Evolutionary conservation across 2,888 invertebrate genomes (phyloP).

Genomic region (Sesia bembeciformis): DNA sequence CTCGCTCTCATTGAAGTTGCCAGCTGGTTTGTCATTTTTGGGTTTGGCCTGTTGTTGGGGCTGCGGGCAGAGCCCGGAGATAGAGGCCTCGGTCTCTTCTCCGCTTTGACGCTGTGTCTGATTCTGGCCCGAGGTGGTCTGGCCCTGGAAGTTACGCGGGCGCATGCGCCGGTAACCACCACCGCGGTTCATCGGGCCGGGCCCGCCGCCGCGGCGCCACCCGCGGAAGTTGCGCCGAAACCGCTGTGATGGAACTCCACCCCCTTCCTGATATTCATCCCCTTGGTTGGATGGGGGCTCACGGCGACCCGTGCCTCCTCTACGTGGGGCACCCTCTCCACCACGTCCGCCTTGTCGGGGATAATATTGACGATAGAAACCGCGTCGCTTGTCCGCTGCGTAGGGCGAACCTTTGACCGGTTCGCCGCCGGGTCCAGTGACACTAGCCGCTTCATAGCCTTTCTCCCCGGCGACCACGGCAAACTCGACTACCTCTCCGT

Average conservation of each 20-base stretch:
- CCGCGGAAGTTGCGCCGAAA: background rate
- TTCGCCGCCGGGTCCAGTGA: constrained; percentile 92
- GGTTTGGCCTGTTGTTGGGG: constrained; percentile 45
- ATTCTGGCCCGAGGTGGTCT: constrained; percentile 2
- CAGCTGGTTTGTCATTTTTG: constrained; percentile 44
- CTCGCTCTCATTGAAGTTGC: constrained; percentile 69
- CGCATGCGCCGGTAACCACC: background rate
- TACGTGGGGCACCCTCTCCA: background rate
- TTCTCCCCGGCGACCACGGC: constrained; percentile 94
- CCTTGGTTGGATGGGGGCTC: background rate
- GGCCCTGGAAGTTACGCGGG: background rate
- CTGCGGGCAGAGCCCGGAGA: constrained; percentile 25
- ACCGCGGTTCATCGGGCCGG: constrained; percentile 41
- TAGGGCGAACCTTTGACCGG: constrained; percentile 92
- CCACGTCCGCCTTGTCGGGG: background rate
- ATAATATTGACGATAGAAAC: constrained; percentile 9
- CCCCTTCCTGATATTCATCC: background rate
- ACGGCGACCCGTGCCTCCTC: background rate
- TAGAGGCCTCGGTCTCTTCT: constrained; percentile 42
- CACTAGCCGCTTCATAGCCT: constrained; percentile 93
- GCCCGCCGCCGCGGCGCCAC: background rate
- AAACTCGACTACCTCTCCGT: constrained; percentile 93
- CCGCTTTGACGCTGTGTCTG: constrained; percentile 39
- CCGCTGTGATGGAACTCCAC: background rate
- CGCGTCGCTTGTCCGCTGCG: constrained; percentile 85